Conservation (phyloP, 2,797 vertebrate genomes). For the Tragelaphus oryx region DNA sequence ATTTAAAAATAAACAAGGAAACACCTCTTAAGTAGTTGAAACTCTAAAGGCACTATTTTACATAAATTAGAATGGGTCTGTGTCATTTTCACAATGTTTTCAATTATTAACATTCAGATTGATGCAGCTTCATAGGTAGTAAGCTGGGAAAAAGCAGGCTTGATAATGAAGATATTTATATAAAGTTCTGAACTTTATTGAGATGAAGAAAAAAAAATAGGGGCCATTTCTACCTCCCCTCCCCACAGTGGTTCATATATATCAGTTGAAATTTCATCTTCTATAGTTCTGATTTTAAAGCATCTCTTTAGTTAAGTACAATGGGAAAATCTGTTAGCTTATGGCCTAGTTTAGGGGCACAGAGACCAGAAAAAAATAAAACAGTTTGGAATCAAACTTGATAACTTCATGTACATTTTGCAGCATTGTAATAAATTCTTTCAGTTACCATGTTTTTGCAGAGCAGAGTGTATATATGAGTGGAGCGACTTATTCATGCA, state of each 20-base stretch:
- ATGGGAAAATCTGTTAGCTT: not conserved
- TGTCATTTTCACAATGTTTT: not conserved
- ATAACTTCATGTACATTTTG: not conserved
- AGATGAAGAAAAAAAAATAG: not conserved
- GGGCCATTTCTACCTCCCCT: not conserved
- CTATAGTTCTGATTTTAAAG: not conserved
- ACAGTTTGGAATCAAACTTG: not conserved
- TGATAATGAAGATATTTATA: not conserved
- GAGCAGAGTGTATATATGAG: not conserved
- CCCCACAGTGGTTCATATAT: not conserved
- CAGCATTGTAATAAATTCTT: not conserved
- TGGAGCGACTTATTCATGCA: not conserved
- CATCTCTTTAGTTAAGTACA: not conserved
- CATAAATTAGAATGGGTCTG: not conserved
- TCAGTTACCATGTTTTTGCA: not conserved
- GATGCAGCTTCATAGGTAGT: not conserved
- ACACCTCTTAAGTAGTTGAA: conserved; percentile 17
- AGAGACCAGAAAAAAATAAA: not conserved
- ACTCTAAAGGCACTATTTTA: not conserved
- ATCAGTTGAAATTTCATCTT: not conserved
- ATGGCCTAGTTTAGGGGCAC: not conserved
- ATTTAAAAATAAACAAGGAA: conserved; percentile 25
- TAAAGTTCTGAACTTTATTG: not conserved
- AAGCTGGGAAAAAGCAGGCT: not conserved
- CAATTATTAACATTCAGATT: not conserved